Evolutionary conservation across 2,113 vertebrate species (phyloP), one percentile per base, ranked within the genome.

Genomic region (Nipponia nippon): DNA sequence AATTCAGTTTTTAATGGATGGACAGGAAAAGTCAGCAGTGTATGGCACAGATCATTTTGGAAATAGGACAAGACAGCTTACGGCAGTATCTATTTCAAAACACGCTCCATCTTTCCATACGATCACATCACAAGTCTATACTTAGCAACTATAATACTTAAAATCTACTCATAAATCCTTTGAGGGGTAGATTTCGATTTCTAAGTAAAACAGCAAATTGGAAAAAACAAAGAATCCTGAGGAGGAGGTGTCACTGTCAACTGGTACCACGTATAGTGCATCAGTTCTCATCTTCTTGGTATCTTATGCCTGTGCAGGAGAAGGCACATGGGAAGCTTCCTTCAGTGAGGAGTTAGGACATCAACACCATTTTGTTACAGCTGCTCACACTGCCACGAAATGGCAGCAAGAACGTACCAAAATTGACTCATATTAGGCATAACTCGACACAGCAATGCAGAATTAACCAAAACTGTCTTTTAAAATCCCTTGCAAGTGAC

Each of bases 1-100:
- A 96, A 97, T 89, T 96, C 93, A 91, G 81, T 94, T 94, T 95
- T 94, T 96, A 97, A 96, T 93, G 95, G 94, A 93, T 78, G 93
- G 95, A 96, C 95, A 95, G 89, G 95, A 81, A 91, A 96, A 94
- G 95, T 97, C 95, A 91, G 96, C 93, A 90, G 75, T 11, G 89
- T 77, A 85, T 52, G 91, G 96, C 93, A 96, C 84, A 73, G 94
- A 95, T 94, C 84, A 86, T 56, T 93, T 91, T 0, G 62, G 89
- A 94, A 96, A 97, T 62, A 88, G 89, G 78, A 96, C 91, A 86
- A 87, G 95, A 94, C 79, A 90, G 89, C 87, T 90, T 8, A 80
- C 0, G 15, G 87, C 82, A 73, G 84, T n/a, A 49, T 36, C 78
- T 79, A 4, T 70, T 89, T 85, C 81, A 30, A 44, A 95, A 87